A percentile compares a stretch with the other conserved stretches of the same genome.
Conservation (phyloP, 2,797 vertebrate species). For the Pristis pectinata region DNA sequence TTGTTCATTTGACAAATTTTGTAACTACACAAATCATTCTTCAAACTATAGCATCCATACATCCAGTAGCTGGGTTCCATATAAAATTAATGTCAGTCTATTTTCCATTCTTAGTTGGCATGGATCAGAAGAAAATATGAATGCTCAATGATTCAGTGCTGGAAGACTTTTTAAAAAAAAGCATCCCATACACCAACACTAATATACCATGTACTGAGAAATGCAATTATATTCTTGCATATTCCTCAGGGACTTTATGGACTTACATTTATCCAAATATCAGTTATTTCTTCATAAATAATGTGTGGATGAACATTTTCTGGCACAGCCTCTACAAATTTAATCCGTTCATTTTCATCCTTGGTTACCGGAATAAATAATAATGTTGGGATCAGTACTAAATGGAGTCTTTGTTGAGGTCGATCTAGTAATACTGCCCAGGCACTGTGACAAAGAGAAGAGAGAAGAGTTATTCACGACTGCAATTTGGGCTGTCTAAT, state of each 20-base stretch:
- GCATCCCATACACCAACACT: background rate
- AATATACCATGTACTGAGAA: background rate
- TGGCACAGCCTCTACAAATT: slow-evolving; percentile 71
- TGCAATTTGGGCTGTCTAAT: background rate
- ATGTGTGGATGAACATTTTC: slow-evolving; percentile 74
- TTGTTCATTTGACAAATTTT: background rate
- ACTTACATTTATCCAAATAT: slow-evolving; percentile 82
- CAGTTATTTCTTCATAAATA: slow-evolving; percentile 86
- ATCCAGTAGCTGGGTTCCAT: background rate
- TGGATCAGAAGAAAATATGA: background rate
- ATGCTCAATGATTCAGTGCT: background rate
- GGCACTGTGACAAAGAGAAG: slow-evolving; percentile 58
- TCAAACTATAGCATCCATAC: background rate
- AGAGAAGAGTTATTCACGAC: background rate
- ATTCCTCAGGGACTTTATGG: background rate
- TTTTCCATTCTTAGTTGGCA: background rate
- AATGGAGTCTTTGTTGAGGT: slow-evolving; percentile 83
- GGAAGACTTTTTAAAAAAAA: background rate
- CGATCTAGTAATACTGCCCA: slow-evolving; percentile 93
- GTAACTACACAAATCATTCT: background rate
- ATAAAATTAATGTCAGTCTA: background rate
- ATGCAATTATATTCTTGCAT: background rate
- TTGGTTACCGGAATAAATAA: slow-evolving; percentile 78
- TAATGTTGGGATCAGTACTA: slow-evolving; percentile 77
- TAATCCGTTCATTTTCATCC: slow-evolving; percentile 66